Conservation (phyloP, 64 coral and sea anemone genomes). For the Exaiptasia diaphana region DNA sequence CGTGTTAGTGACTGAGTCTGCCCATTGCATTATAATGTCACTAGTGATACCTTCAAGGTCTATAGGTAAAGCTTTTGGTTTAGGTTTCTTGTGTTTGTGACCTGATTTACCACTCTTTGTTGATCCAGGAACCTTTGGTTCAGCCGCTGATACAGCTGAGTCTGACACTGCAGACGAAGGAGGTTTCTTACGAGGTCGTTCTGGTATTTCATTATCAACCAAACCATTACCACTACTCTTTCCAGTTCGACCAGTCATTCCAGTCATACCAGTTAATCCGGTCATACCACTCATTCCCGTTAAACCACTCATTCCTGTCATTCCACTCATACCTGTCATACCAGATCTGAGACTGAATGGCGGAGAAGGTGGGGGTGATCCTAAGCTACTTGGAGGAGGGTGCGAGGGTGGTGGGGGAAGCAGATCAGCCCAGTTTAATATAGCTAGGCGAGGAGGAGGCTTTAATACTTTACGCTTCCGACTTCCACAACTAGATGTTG, state of each 20-base stretch:
- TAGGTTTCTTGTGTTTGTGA: conserved; percentile 44
- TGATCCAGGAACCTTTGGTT: background rate
- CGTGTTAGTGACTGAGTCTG: conserved; percentile 95
- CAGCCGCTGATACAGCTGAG: conserved; percentile 32
- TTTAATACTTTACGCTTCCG: conserved; percentile 76
- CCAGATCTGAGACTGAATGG: conserved; percentile 81
- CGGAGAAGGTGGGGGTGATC: conserved; percentile 91
- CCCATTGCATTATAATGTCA: conserved; percentile 99
- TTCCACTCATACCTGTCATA: conserved; percentile 89
- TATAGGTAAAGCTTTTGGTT: conserved; percentile 79
- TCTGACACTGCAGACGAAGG: conserved; percentile 54
- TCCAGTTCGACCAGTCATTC: conserved; percentile 72
- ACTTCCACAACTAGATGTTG: conserved; percentile 65
- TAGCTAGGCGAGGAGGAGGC: conserved; percentile 82
- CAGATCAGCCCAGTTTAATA: conserved; percentile 97
- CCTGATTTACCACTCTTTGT: background rate
- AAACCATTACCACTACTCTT: conserved; percentile 32
- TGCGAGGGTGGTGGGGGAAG: conserved; percentile 84
- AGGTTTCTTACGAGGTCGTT: conserved; percentile 2
- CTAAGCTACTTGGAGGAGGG: conserved; percentile 88
- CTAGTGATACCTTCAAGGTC: conserved; percentile 98
- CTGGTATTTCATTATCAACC: background rate
- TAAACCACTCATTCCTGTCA: conserved; percentile 81
- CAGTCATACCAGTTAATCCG: conserved; percentile 62
- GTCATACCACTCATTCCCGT: conserved; percentile 69